Evolutionary conservation across 2,888 invertebrate species (phyloP).

Genomic region (Pachycephus smyrnensis): DNA sequence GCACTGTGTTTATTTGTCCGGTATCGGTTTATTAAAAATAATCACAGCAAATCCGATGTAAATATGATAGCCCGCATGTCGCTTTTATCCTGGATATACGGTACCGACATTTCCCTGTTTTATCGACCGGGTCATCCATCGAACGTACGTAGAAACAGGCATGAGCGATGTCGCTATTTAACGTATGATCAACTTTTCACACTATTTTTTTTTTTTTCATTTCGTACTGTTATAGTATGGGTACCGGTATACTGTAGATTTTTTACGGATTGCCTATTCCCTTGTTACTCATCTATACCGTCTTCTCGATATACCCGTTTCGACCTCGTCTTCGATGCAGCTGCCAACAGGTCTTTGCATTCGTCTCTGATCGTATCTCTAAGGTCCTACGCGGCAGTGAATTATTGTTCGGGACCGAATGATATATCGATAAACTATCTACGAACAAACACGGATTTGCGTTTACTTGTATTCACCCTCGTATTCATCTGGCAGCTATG

Average conservation of each 20-base stretch:
- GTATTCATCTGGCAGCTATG: background rate
- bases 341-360: conserved; percentile 55
- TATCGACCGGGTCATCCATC: background rate
- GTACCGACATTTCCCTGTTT: background rate
- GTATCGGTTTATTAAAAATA: conserved; percentile 61
- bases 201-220: background rate
- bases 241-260: background rate
- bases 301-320: conserved; percentile 20
- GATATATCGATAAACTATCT: conserved; percentile 43
- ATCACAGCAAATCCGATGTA: conserved; percentile 56
- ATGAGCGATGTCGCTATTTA: background rate
- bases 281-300: background rate
- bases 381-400: conserved; percentile 42
- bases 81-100: conserved; percentile 13
- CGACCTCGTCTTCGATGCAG: conserved; percentile 33
- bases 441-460: conserved; percentile 15
- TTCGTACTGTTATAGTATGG: background rate
- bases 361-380: conserved; percentile 53
- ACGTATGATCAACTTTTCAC: background rate
- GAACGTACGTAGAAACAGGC: background rate
- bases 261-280: background rate
- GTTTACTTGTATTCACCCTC: conserved; percentile 1
- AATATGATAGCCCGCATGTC: conserved; percentile 49
- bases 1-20: conserved; percentile 19
- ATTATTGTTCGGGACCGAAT: conserved; percentile 47